These are phyloP conservation scores for Agrochola litura DNA, from an alignment of 2,888 invertebrate genomes.

Conservation along the genomic window DNA sequence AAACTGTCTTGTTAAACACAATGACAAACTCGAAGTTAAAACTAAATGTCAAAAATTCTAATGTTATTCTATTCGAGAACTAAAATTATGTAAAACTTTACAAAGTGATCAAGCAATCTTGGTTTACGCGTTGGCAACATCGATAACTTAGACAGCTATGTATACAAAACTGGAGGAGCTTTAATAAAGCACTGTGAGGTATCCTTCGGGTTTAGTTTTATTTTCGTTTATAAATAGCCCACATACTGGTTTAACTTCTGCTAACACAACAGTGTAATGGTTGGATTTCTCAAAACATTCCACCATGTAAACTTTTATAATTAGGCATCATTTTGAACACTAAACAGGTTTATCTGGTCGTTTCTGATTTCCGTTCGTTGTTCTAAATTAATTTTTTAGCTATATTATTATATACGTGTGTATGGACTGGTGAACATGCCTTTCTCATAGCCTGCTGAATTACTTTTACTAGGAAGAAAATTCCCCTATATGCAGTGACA, in stretches of 20 bases:
- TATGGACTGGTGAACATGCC: not conserved
- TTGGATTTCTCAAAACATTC: slow-evolving; percentile 65
- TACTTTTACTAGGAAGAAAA: not conserved
- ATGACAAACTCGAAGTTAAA: too few relatives aligned
- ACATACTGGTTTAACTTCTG: slow-evolving; percentile 66
- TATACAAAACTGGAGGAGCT: slow-evolving; percentile 62
- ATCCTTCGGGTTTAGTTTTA: slow-evolving; percentile 68
- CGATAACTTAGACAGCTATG: slow-evolving; percentile 54
- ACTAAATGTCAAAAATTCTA: not conserved
- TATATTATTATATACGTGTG: not conserved
- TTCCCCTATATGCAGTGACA: too few relatives aligned
- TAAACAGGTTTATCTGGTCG: slow-evolving; percentile 73
- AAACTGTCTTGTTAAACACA: not conserved
- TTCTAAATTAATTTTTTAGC: slow-evolving; percentile 49
- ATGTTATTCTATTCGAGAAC: not conserved
- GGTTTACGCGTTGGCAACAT: slow-evolving; percentile 50
- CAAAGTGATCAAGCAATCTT: not conserved
- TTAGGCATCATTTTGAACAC: slow-evolving; percentile 67
- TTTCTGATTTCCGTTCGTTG: slow-evolving; percentile 50
- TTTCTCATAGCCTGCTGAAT: not conserved
- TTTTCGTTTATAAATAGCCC: slow-evolving; percentile 78
- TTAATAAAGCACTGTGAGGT: slow-evolving; percentile 64
- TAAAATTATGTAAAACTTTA: not conserved
- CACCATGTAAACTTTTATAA: slow-evolving; percentile 64
- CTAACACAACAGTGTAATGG: slow-evolving; percentile 56